Base-by-base conservation (phyloP, 37 sponge, comb jelly and placozoan genomes). In the Cliona cf. orientalis region DNA sequence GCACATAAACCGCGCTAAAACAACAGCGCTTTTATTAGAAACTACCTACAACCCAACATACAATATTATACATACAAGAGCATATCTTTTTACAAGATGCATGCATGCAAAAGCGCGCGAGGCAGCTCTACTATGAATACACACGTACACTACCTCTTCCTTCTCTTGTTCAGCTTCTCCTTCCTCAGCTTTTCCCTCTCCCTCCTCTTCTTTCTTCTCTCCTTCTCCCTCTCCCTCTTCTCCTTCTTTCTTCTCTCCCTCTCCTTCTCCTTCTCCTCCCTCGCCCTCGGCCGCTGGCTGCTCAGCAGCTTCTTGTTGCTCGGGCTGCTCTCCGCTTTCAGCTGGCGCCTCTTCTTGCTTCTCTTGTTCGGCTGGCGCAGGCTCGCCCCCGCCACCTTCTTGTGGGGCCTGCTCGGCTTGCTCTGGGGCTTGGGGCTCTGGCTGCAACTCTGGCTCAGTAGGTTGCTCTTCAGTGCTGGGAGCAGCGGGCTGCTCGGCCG, bases 241-340 rank as follows among this genome's bases (percentile, higher is more conserved):
- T 4, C 33, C 74, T 55, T 55, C 36, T 36, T 55, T 9, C 25
- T 19, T 2, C 35, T 1, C 9, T 2, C 58, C 26, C 35, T 73
- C 75, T 58, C 58, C 49, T 42, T 78, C 40, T 64, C 69, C 79
- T 49, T 78, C 66, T 4, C 7, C 49, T 37, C 42, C 42, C 26
- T 31, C 76, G 12, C 14, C 76, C 46, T 78, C 60, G 37, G 76
- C 76, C 7, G 62, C 25, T 7, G 9, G 6, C 3, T 76, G 63
- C 44, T 76, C 76, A 2, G 63, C 36, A 22, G 32, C 43, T 23
- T 46, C 72, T n/a, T 9, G 3, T 14, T 58, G 75, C 7, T 55
- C 41, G 36, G 41, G 38, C 35, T 36, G 59, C 34, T 53, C 75
- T 34, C 38, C 59, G 4, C 38, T 6, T 42, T 76, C 72, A 12